phyloP scores from a whole-genome alignment of 2,888 invertebrate genomes.

The Vesta saturnalis region DNA sequence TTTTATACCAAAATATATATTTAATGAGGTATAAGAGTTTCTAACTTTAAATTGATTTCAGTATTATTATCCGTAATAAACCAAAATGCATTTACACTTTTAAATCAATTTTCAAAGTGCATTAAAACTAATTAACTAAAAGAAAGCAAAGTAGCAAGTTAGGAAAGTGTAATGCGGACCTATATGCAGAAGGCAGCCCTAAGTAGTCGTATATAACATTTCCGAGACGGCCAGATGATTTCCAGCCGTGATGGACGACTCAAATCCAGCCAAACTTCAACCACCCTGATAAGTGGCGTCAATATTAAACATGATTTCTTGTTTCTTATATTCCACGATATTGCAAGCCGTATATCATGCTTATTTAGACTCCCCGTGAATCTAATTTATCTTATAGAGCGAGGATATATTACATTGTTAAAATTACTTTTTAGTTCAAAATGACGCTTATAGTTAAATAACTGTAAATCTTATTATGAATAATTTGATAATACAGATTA shows the following conservation, averaged over 20 bases:
- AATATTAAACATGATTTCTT: slow-evolving; percentile 61
- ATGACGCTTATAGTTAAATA: slow-evolving; percentile 22
- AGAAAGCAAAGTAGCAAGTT: slow-evolving; percentile 1
- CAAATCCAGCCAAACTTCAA: slow-evolving; percentile 57
- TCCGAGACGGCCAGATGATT: slow-evolving; percentile 60
- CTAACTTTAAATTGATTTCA: not conserved
- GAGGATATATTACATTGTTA: slow-evolving; percentile 40
- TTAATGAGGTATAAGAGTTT: too few species aligned
- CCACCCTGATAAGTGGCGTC: slow-evolving; percentile 58
- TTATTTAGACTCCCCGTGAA: slow-evolving; percentile 56
- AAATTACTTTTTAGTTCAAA: slow-evolving; percentile 39
- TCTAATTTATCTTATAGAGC: slow-evolving; percentile 50
- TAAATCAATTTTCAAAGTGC: not conserved
- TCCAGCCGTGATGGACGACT: slow-evolving; percentile 61
- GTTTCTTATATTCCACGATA: slow-evolving; percentile 60
- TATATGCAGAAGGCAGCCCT: slow-evolving; percentile 43
- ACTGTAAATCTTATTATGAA: too few species aligned
- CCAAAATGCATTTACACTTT: not conserved
- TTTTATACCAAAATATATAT: not conserved
- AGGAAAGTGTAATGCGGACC: slow-evolving; percentile 34
- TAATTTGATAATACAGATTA: too few species aligned
- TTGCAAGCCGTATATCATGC: slow-evolving; percentile 57
- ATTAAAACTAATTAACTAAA: not conserved
- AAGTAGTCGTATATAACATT: slow-evolving; percentile 58
- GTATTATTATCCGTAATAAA: too few species aligned